Base-by-base conservation (phyloP, 37 sponge, comb jelly and placozoan genomes). In the Beroe forskalii region DNA sequence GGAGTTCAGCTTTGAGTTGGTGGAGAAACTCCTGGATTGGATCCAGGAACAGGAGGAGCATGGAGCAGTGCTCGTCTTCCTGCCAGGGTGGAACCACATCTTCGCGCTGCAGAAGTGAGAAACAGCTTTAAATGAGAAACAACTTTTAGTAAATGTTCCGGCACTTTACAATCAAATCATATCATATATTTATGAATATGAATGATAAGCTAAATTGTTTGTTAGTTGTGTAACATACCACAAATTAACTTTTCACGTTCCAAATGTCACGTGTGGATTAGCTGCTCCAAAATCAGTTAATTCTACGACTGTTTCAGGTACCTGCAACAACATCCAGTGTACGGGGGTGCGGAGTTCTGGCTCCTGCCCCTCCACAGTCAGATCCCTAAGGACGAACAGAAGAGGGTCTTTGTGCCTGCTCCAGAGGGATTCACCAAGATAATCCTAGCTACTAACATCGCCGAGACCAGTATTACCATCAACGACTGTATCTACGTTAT, bases 21-120 rank as follows among this genome's bases (percentile, higher is more conserved):
- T 72, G 17, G 86, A 93, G 91, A 90, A 91, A 25, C 23, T 95
- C 25, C 92, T 93, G 40, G 44, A 25, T n/a, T 93, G 93, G 91
- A 89, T 95, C 91, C 33, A 60, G 25, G 90, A 90, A 3, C 72
- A 92, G 42, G 40, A 89, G 4, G 69, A 60, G 28, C 83, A 90
- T 12, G 95, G 95, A 38, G 76, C 93, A 9, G 92, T 93, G 61
- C 94, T 95, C 20, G 91, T 95, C 62, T 95, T 95, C 66, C 90
- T 95, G 3, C 95, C 95, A 24, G 95, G 93, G 0, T 95, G 95
- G 95, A 95, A 93, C 61, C 42, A 90, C 60, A 95, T 95, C 60
- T 95, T 93, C 64, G 90, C 95, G 32, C 91, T 95, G 17, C 90
- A 80, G 33, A 80, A 80, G 86, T n/a, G n/a, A n/a, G n/a, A n/a